A percentile compares a stretch with the other conserved stretches of the same genome.
Evolutionary conservation across 2,888 invertebrate genomes (phyloP).

Genomic region (Lasioglossum zephyrum): DNA sequence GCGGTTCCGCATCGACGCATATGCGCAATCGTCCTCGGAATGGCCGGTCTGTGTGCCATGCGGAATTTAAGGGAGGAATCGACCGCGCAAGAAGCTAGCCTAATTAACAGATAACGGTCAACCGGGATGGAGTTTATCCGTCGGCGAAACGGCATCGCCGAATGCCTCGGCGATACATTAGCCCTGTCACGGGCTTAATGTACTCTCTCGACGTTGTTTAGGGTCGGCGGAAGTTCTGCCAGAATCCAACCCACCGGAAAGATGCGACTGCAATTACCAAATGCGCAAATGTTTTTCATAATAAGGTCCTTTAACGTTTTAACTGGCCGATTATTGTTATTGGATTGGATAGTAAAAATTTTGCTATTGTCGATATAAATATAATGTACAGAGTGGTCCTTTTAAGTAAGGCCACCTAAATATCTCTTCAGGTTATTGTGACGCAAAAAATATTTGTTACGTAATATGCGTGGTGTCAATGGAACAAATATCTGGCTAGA

Average conservation of each 20-base stretch:
- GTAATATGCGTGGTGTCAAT: too few species aligned
- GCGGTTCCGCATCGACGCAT: slow-evolving; percentile 35
- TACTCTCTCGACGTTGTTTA: slow-evolving; percentile 34
- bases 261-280: background rate
- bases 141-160: slow-evolving; percentile 31
- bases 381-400: too few species aligned
- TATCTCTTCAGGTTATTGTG: too few species aligned
- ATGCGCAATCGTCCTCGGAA: slow-evolving; percentile 25
- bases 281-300: background rate
- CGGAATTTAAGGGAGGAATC: slow-evolving; percentile 58
- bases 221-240: background rate
- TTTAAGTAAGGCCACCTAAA: too few species aligned
- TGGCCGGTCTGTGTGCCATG: slow-evolving; percentile 2
- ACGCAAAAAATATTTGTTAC: too few species aligned
- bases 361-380: too few species aligned
- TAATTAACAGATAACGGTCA: slow-evolving; percentile 72
- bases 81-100: slow-evolving; percentile 61
- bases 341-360: too few species aligned
- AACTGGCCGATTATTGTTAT: background rate
- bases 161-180: slow-evolving; percentile 52
- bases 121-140: slow-evolving; percentile 58
- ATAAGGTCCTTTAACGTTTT: background rate
- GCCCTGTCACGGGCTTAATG: slow-evolving; percentile 29
- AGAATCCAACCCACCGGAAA: background rate
- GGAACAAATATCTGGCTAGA: too few species aligned